phyloP scores from a whole-genome alignment of 2,888 invertebrate genomes.

The Perizoma flavofasciatum region DNA sequence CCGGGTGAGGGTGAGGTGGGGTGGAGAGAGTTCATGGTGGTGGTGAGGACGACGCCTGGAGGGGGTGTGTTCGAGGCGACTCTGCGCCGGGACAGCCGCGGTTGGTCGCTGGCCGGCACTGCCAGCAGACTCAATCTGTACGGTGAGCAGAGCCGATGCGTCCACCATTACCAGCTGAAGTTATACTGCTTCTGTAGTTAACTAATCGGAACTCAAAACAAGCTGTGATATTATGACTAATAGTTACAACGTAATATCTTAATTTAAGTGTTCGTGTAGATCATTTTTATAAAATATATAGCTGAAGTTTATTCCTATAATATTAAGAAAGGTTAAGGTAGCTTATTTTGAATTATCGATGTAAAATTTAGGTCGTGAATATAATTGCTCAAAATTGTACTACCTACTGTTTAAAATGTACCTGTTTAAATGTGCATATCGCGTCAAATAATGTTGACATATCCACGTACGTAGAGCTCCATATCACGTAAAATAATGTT shows the following conservation, averaged over 20 bases:
- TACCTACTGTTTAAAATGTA: too few species aligned
- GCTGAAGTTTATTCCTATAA: too few species aligned
- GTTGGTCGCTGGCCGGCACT: constrained; percentile 86
- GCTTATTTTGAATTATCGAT: too few species aligned
- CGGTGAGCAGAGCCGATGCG: constrained; percentile 91
- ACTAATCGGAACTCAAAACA: constrained; percentile 31
- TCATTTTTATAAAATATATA: background rate
- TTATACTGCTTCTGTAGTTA: constrained; percentile 89
- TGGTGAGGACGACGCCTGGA: constrained; percentile 86
- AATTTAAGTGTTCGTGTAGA: constrained; percentile 7
- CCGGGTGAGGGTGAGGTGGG: constrained; percentile 64
- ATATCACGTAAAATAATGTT: too few species aligned
- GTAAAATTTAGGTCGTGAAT: too few species aligned
- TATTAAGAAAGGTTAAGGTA: too few species aligned
- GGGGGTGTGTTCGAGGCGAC: constrained; percentile 92
- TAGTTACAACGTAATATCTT: constrained; percentile 8
- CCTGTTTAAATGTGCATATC: too few species aligned
- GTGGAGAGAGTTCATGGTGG: constrained; percentile 86
- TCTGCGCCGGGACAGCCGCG: constrained; percentile 67
- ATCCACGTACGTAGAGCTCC: too few species aligned
- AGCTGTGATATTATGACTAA: constrained; percentile 48
- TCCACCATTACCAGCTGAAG: constrained; percentile 89
- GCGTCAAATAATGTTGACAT: too few species aligned
- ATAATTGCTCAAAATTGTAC: too few species aligned
- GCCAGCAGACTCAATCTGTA: constrained; percentile 91